Percentiles rank a stretch among this genome's conserved stretches.
Conservation (phyloP, 2,113 vertebrate genomes). For the human region DNA sequence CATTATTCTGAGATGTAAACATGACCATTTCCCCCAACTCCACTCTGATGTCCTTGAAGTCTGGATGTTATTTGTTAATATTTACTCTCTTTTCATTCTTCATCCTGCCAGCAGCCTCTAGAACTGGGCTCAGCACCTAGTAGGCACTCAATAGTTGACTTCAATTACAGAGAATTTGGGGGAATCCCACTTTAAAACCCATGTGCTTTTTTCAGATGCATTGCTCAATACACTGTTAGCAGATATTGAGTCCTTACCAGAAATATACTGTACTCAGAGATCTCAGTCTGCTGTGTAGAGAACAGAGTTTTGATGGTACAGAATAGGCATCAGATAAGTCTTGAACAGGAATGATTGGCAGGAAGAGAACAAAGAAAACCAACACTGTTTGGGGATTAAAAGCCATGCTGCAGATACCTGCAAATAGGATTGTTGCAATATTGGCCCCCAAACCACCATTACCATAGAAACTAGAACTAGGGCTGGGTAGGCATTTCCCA, state of each 20-base stretch:
- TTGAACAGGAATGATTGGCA: not conserved
- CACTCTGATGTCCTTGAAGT: not conserved
- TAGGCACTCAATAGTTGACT: fast-evolving
- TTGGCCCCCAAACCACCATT: not conserved
- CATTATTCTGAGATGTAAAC: not conserved
- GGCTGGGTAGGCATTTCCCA: not conserved
- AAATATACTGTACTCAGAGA: not conserved
- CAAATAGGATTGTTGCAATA: not conserved
- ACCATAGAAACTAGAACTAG: not conserved
- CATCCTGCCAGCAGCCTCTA: not conserved
- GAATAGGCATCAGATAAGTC: not conserved
- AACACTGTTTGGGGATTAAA: not conserved
- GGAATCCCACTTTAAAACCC: not conserved
- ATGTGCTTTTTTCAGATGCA: not conserved
- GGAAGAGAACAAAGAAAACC: not conserved
- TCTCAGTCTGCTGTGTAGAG: not conserved
- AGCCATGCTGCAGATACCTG: not conserved
- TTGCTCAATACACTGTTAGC: not conserved
- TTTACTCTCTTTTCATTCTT: not conserved
- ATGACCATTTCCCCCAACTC: not conserved
- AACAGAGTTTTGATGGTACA: fast-evolving
- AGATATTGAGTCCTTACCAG: not conserved
- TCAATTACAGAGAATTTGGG: not conserved
- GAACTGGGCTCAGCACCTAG: not conserved
- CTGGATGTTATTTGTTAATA: not conserved